Evolutionary conservation across 2,113 vertebrate genomes (phyloP), one percentile per base, ranked within the genome.

Genomic region (Brachirus orientalis): DNA sequence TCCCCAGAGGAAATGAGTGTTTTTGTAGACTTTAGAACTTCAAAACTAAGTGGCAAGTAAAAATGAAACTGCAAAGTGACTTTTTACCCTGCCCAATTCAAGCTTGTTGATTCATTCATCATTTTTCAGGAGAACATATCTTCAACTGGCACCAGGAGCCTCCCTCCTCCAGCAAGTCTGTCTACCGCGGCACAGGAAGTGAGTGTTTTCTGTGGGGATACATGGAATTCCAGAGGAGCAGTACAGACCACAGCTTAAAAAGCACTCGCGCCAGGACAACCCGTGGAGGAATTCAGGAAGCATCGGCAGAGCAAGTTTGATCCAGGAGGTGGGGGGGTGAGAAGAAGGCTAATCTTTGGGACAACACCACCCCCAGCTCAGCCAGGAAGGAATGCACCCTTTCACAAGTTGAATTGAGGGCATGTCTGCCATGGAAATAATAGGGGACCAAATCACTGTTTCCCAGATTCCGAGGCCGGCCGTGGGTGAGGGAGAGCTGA

Each of bases 151-250:
- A n/a, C n/a, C n/a, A n/a, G n/a, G 10, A 38, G 28, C 45, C 41
- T 75, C 71, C 43, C 66, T 62, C 50, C 20, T 48, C 62, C 41
- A 63, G 48, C 12, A 12, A 8, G 58, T 45, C 65, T 13, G 6
- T 64, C 14, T 51, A 66, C 68, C 36, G 46, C 51, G 63, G 20
- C 53, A 60, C 83, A 91, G 87, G 86, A 93, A 93, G 71, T 90
- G 63, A 38, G 17, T 87, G 79, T 92, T 93, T 93, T 92, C 78
- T 72, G 84, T 60, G 55, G 68, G 83, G 80, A 91, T 61, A 73
- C 69, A 46, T 85, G 84, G 88, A 91, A 93, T 82, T 79, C 78
- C 47, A 62, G 80, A 58, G 68, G 86, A 89, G 90, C 90, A 91
- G 89, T 28, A 68, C 19, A 62, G 77, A 72, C 62, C 58, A 63